Base-by-base conservation (phyloP, 1,140 invertebrate genomes). In the Drosophila neocordata region DNA sequence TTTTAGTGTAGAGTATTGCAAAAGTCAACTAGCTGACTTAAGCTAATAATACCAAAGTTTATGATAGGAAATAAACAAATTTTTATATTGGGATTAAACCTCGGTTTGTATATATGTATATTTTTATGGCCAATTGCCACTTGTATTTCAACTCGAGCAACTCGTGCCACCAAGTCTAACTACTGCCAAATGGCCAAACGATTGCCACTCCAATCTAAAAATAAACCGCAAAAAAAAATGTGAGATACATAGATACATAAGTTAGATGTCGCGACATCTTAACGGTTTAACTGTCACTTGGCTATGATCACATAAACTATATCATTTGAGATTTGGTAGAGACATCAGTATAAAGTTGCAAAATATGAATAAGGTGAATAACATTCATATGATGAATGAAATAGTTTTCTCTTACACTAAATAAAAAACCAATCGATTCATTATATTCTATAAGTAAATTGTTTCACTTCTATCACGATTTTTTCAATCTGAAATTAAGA, bases 51-150 rank as follows among this genome's bases (percentile, higher is more conserved):
- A 37, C 65, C 64, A 69, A 72, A 73, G 65, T 76, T 69, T 56
- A 71, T 71, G 69, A 15, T 67, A 41, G 44, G 61, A 60, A 67
- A 73, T 66, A 75, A 65, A 66, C 66, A 70, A 69, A 77, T 77
- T 74, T 77, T 71, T 71, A 77, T 77, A 73, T 74, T 34, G 53
- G n/a, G 63, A 69, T 58, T 65, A 55, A 58, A 15, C 13, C 13
- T 12, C 13, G 18, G 4, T 18, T 18, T 15, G 2, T 13, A 41
- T 7, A 7, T 13, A 48, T 18, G 20, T 48, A 20, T 48, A 48
- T 48, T 48, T 53, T 34, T 72, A 72, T 61, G 58, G 44, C 63
- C 57, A 72, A 55, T 59, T 73, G 70, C 74, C 74, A 77, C 71
- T 77, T 74, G 74, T 66, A 62, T 77, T 77, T 31, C 44, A 67